Evolutionary conservation across 2,797 vertebrate species (phyloP).

Genomic region (Myripristis jacobus): DNA sequence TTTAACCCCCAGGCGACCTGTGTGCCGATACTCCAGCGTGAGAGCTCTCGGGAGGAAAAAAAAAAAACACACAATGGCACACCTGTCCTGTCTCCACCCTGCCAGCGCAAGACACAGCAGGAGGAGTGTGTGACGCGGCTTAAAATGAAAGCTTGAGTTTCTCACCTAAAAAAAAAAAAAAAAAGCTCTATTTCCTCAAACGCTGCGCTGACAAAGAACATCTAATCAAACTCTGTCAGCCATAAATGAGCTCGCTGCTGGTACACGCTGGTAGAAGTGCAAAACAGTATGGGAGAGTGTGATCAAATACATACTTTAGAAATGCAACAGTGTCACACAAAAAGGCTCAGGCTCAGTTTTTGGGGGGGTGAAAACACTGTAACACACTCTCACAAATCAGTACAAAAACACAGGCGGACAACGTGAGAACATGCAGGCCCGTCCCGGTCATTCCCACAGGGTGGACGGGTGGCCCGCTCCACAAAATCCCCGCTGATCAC

Average conservation of each 20-base stretch:
- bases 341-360: conserved; percentile 3
- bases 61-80: conserved; percentile 36
- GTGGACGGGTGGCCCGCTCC: no score
- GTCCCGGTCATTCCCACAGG: neutral
- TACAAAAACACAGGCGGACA: neutral
- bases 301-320: no score
- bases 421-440: neutral
- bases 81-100: conserved; percentile 52
- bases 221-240: conserved; percentile 15
- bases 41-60: conserved; percentile 27
- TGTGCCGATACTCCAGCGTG: neutral
- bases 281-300: neutral
- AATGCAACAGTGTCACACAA: neutral
- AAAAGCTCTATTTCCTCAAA: fast-evolving
- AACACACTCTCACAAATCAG: neutral
- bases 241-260: conserved; percentile 5
- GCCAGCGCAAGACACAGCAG: neutral
- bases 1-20: neutral
- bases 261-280: neutral
- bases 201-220: conserved; percentile 24
- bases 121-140: conserved; percentile 13
- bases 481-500: neutral
- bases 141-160: conserved; percentile 23
- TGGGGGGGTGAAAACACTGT: neutral
- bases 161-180: neutral